Conservation (phyloP, 2,888 invertebrate species). For the Cantharis rustica region DNA sequence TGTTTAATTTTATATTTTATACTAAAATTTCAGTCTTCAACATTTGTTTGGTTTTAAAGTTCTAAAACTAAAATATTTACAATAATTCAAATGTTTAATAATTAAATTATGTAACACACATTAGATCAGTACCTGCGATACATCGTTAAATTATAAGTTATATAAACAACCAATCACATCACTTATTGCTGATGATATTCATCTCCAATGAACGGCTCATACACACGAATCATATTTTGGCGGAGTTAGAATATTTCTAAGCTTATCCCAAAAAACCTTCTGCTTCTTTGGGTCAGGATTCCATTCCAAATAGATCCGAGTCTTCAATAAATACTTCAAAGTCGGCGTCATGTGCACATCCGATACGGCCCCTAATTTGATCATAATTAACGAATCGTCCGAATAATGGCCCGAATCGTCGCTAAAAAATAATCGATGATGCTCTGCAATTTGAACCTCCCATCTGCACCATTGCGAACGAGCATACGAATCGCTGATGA, state of each 20-base stretch:
- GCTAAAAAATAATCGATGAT: constrained; percentile 65
- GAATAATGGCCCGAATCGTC: constrained; percentile 57
- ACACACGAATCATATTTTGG: constrained; percentile 14
- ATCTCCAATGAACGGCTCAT: background rate
- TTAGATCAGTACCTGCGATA: background rate
- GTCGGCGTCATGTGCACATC: constrained; percentile 63
- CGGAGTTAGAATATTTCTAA: constrained; percentile 44
- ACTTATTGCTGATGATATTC: background rate
- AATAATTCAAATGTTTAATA: background rate
- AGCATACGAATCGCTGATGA: constrained; percentile 71
- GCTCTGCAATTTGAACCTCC: constrained; percentile 72
- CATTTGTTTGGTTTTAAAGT: background rate
- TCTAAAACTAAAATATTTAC: background rate
- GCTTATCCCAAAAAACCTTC: constrained; percentile 50
- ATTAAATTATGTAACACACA: background rate
- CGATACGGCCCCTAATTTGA: constrained; percentile 65
- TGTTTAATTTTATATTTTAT: background rate
- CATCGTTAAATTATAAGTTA: background rate
- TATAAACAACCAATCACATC: background rate
- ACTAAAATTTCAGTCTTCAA: background rate
- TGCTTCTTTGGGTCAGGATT: constrained; percentile 55
- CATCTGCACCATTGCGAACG: constrained; percentile 75
- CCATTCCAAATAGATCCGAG: constrained; percentile 69
- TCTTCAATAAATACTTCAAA: constrained; percentile 65
- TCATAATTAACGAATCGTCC: constrained; percentile 65